Percentiles rank a stretch among this genome's conserved stretches.
Conservation (phyloP, 2,797 vertebrate species). For the Apogon talboti region DNA sequence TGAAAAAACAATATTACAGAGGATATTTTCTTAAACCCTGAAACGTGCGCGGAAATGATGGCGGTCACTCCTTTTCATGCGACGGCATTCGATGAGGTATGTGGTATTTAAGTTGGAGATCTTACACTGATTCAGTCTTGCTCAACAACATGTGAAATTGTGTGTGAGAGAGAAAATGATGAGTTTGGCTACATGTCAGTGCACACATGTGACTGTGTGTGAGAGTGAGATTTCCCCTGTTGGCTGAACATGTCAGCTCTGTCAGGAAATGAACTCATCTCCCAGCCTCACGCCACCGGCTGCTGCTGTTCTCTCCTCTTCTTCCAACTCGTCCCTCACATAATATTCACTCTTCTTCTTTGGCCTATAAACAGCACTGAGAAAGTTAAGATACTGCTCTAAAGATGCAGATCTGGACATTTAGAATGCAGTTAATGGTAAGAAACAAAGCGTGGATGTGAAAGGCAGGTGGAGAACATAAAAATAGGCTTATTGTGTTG, state of each 20-base stretch:
- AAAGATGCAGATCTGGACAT: too few relatives aligned
- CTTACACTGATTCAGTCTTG: not conserved
- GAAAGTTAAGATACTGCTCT: too few relatives aligned
- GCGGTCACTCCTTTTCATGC: not conserved
- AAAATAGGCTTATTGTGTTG: too few relatives aligned
- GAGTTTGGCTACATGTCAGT: not conserved
- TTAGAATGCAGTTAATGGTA: too few relatives aligned
- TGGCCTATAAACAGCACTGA: not conserved
- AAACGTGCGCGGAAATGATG: not conserved
- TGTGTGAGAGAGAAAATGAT: constrained; percentile 31
- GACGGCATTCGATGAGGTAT: not conserved
- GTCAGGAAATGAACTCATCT: constrained; percentile 61
- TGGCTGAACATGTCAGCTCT: constrained; percentile 45
- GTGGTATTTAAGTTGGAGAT: not conserved
- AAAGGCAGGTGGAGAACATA: too few relatives aligned
- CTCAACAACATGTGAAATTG: constrained; percentile 46
- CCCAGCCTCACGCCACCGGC: constrained; percentile 44
- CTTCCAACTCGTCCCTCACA: constrained; percentile 28
- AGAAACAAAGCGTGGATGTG: too few relatives aligned
- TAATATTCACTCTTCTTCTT: constrained; percentile 8
- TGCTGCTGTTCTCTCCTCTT: constrained; percentile 36
- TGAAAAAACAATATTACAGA: constrained; percentile 1
- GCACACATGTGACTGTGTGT: constrained; percentile 5
- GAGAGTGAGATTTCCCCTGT: constrained; percentile 26
- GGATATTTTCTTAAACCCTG: not conserved